Base-by-base conservation (phyloP, 53 echinoderm and acorn worm genomes). In the Zoroaster sp. region DNA sequence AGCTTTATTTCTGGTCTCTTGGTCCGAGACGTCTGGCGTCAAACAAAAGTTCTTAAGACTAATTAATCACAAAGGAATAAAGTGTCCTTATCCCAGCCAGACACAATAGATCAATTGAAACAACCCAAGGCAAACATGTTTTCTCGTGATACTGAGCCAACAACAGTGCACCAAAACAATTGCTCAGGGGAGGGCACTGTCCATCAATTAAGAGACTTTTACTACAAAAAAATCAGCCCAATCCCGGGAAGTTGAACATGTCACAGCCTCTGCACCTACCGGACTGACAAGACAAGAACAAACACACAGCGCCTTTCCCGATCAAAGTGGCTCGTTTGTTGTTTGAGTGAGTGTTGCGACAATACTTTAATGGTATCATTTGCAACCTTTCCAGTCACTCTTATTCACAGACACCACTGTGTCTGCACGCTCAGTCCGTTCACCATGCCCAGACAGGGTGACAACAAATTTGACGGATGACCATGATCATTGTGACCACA, bases 91-190 rank as follows among this genome's bases (percentile, higher is more conserved):
- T 40, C 30, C 39, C 42, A 28, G 25, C 81, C 81, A 81, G 81
- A 81, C 81, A 81, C 81, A 81, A 81, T 66, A 66, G 81, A 81
- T 81, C 68, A 81, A 36, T 37, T 13, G 25, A 71, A 37, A 18
- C 30, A 33, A 71, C 49, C 49, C 8, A 47, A 47, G 49, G 49
- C 8, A 14, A 8, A 10, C 49, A 10, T 47, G 49, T 47, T 47
- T 47, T 71, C 13, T 71, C 30, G 7, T 37, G 35, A 35, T 33
- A 12, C 37, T 1, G 6, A 18, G 35, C 71, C 71, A 34, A 71
- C 37, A 34, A 14, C 35, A 17, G 36, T 70, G 15, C 6, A 4
- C 18, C 70, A 31, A 30, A 36, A 30, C 32, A 35, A 12, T 17
- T 36, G 34, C 34, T 70, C 70, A 36, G 76, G 76, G 76, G 76